These are phyloP conservation scores for Boulengeromyrus knoepffleri DNA, from an alignment of 2,113 vertebrate genomes.

Conservation along the genomic window DNA sequence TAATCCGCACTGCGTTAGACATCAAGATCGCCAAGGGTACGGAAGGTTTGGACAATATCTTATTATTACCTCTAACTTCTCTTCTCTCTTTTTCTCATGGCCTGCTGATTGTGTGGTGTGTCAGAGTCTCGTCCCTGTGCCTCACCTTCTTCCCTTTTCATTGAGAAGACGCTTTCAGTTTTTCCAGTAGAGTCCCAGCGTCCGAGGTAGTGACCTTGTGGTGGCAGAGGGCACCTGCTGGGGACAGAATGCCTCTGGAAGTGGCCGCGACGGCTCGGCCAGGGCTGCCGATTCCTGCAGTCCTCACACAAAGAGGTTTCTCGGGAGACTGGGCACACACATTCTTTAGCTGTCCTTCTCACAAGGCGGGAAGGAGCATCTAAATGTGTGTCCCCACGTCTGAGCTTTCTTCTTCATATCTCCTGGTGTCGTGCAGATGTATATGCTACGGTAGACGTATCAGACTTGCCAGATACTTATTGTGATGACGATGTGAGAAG, in stretches of 20 bases:
- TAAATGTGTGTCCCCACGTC: background rate
- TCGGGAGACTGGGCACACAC: constrained; percentile 4
- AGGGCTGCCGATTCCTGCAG: background rate
- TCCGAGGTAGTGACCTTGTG: background rate
- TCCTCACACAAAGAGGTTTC: constrained; percentile 7
- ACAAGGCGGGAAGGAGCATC: background rate
- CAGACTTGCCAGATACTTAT: background rate
- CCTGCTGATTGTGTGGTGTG: constrained; percentile 17
- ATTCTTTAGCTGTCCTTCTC: background rate
- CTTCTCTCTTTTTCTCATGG: constrained; percentile 24
- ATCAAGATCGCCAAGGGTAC: constrained; percentile 91
- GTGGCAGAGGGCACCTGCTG: constrained; percentile 3
- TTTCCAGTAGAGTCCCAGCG: background rate
- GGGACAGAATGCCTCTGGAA: background rate
- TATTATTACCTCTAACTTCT: constrained; percentile 22
- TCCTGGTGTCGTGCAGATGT: background rate
- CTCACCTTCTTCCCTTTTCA: background rate
- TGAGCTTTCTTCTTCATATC: background rate
- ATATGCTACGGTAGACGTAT: background rate
- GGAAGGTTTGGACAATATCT: constrained; percentile 51
- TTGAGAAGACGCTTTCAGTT: background rate
- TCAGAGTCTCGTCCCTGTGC: constrained; percentile 8
- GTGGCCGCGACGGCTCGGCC: background rate
- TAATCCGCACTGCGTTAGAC: constrained; percentile 87
- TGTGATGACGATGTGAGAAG: background rate